A percentile compares a stretch with the other conserved stretches of the same genome.
phyloP scores from a whole-genome alignment of 2,113 vertebrate genomes.

The Nibea albiflora region DNA sequence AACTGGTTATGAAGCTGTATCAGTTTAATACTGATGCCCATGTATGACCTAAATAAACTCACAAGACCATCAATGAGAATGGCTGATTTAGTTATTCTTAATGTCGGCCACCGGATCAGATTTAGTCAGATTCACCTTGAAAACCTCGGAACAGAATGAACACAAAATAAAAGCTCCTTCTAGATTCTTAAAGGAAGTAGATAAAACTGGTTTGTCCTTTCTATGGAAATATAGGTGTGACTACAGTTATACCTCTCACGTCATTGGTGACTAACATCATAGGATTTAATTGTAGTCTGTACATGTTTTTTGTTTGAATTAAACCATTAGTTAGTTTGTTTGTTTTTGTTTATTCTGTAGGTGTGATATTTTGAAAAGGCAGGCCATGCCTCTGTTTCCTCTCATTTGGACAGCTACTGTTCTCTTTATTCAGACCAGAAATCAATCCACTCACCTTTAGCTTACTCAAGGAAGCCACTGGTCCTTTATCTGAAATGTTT shows the following conservation, averaged over 20 bases:
- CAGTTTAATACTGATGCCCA: no score
- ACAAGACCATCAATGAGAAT: no score
- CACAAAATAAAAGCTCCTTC: no score
- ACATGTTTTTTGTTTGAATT: no score
- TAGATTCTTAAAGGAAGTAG: slow-evolving; percentile 7
- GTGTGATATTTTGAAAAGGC: not conserved
- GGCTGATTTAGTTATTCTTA: no score
- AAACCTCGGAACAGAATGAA: no score
- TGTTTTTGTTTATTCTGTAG: not conserved
- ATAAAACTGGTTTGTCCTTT: slow-evolving; percentile 46
- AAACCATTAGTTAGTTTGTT: no score
- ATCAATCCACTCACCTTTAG: not conserved
- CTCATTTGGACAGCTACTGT: not conserved
- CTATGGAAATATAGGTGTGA: slow-evolving; percentile 16
- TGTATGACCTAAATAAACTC: no score
- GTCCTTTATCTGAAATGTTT: not conserved
- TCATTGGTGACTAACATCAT: not conserved
- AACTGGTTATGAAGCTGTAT: no score
- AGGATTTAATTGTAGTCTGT: not conserved
- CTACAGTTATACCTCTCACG: not conserved
- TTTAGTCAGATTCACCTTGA: no score
- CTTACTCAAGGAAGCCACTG: not conserved
- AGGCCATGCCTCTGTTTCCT: not conserved
- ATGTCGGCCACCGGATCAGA: no score
- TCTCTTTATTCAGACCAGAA: not conserved